Base-by-base conservation (phyloP, 2,888 invertebrate species). In the Magallana nippona region DNA sequence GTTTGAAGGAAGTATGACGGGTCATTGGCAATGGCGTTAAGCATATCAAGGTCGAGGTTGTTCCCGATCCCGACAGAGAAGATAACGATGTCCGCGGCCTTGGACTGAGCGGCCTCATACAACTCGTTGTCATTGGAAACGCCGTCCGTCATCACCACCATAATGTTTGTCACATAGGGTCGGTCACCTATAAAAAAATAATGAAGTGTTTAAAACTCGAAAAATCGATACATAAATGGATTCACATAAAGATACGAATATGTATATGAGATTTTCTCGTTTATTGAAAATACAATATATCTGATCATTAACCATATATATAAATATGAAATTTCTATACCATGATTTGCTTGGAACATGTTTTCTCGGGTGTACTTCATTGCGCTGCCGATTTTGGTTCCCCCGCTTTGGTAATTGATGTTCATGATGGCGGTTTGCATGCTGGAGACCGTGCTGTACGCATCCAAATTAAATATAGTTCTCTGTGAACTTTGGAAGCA, bases 41-140 rank as follows among this genome's bases (percentile, higher is more conserved):
- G 27, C 80, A 80, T 80, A 32, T 57, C 19, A 0, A 57, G 57
- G 15, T 80, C 58, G 3, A 80, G 58, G 22, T 80, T 80, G 57
- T 58, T 80, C 15, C 80, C 80, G 56, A 80, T 80, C 10, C 57
- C 80, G n/a, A 80, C 80, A 3, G 80, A 57, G n/a, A 58, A 27
- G 32, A 80, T 58, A 13, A 57, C 57, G 10, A 80, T 80, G 15
- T 58, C 80, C 19, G 58, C 80, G 19, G 56, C 80, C 22, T 32
- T 58, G 22, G 19, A 10, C 11, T 19, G 27, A 27, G 15, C 22
- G 10, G 80, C 80, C 27, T 80, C 80, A 27, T 19, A 19, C 0
- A n/a, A n/a, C 27, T 80, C 80, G 58, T 56, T 32, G 80, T 80
- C 80, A 58, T 80, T 57, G 32, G 80, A 80, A 11, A 80, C 57